These are phyloP conservation scores for Pangasius larnaudii DNA, from an alignment of 2,797 vertebrate genomes.

Conservation along the genomic window DNA sequence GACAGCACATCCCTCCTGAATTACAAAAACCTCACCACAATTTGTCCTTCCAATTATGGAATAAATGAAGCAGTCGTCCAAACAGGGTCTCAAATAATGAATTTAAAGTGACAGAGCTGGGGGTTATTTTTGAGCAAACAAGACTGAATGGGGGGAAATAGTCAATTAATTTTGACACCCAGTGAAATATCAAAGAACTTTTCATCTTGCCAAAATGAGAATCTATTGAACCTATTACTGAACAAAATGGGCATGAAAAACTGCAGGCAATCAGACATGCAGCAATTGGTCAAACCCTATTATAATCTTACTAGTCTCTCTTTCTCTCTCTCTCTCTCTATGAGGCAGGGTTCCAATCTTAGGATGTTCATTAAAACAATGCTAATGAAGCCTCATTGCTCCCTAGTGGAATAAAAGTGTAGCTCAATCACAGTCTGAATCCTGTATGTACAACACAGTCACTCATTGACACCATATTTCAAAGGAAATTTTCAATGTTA, in stretches of 20 bases:
- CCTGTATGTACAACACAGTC: neutral
- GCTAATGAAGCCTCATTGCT: conserved; percentile 37
- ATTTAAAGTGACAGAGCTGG: conserved; percentile 24
- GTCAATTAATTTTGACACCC: conserved; percentile 25
- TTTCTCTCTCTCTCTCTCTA: conserved; percentile 11
- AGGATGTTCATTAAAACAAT: conserved; percentile 48
- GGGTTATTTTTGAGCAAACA: conserved; percentile 22
- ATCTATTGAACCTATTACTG: conserved; percentile 33
- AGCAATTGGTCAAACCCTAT: conserved; percentile 39
- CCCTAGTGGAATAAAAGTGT: neutral
- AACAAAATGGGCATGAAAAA: conserved; percentile 43
- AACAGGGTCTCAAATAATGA: conserved; percentile 45
- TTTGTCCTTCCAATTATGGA: conserved; percentile 55
- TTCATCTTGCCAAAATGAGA: conserved; percentile 33
- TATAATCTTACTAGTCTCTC: conserved; percentile 26
- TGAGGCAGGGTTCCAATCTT: conserved; percentile 26
- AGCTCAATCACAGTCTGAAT: neutral
- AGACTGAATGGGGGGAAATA: neutral
- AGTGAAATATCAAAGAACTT: conserved; percentile 37
- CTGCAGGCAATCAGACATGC: conserved; percentile 32
- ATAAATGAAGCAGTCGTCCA: conserved; percentile 51
- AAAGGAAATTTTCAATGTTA: conserved; percentile 1
- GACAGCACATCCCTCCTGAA: conserved; percentile 41
- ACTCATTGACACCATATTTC: neutral
- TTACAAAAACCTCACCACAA: conserved; percentile 50